A percentile compares a stretch with the other conserved stretches of the same genome.
phyloP scores from a whole-genome alignment of 2,888 invertebrate genomes.

The Tetheella fluctuosa region DNA sequence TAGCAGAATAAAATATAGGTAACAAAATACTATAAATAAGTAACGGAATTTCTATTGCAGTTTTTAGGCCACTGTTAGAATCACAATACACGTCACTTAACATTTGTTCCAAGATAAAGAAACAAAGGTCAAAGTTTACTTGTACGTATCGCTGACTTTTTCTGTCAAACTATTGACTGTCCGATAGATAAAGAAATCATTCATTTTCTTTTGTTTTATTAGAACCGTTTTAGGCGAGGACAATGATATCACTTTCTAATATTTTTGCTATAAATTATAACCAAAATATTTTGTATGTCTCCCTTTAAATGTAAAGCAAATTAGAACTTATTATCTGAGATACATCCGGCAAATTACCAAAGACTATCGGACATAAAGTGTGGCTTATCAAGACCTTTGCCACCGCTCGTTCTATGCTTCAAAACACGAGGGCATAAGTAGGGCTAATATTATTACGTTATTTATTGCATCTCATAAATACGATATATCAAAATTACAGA shows the following conservation, averaged over 20 bases:
- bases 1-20: no score
- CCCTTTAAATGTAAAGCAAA: slow-evolving; percentile 45
- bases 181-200: slow-evolving; percentile 56
- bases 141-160: slow-evolving; percentile 52
- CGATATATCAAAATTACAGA: slow-evolving; percentile 41
- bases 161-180: slow-evolving; percentile 43
- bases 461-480: slow-evolving; percentile 41
- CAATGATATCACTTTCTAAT: slow-evolving; percentile 33
- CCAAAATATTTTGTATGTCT: slow-evolving; percentile 16
- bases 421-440: slow-evolving; percentile 58
- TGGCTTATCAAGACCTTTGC: slow-evolving; percentile 71
- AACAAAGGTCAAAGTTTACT: slow-evolving; percentile 56
- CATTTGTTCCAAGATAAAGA: slow-evolving; percentile 36
- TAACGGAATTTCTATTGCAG: slow-evolving; percentile 4
- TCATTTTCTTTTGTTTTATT: slow-evolving; percentile 46
- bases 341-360: slow-evolving; percentile 75
- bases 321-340: slow-evolving; percentile 51
- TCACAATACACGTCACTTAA: slow-evolving; percentile 27
- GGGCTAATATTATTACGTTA: slow-evolving; percentile 53
- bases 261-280: slow-evolving; percentile 5
- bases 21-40: no score
- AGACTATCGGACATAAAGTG: slow-evolving; percentile 58
- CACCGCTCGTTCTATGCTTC: slow-evolving; percentile 51
- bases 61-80: slow-evolving; percentile 13
- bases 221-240: slow-evolving; percentile 50